Evolutionary conservation across 2,888 invertebrate genomes (phyloP), one percentile per base, ranked within the genome.

Genomic region (Papilio demoleus): DNA sequence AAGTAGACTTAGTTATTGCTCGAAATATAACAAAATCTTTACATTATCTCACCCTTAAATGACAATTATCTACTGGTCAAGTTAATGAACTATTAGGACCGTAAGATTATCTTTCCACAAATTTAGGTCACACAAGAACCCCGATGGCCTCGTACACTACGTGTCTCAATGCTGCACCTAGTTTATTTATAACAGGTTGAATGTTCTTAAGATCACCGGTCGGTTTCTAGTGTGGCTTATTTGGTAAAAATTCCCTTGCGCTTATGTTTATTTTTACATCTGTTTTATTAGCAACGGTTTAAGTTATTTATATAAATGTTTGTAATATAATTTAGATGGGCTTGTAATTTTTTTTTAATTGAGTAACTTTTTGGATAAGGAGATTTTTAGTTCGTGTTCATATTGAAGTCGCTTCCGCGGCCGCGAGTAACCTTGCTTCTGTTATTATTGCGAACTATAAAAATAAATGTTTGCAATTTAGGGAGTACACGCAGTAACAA

Each of bases 81-180:
- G 64, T 64, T 65, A 60, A 70, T 71, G 74, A 71, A 71, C 67
- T 27, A 71, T 71, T 66, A 62, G 70, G 65, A 58, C 27, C 58
- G 50, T 63, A 60, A 60, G 59, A 40, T 65, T 61, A n/a, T n/a
- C n/a, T 72, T 65, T 64, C 12, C 3, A 50, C 71, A 75, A 50
- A 81, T 77, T 75, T 73, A 73, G 81, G 82, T 77, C 79, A 78
- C 72, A 68, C 70, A 76, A 76, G 73, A 75, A 76, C 80, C 78
- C 77, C 76, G 79, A 73, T 77, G 76, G 74, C 74, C 74, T 74
- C 67, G 72, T 70, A 38, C 36, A 73, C 76, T 75, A 66, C 73
- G 74, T 73, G 71, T 65, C 68, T 68, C 63, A 47, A 27, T 69
- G 66, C 70, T 67, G 66, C 69, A 71, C 71, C 70, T 72, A 61